Base-by-base conservation (phyloP, 2,888 invertebrate species). In the Alviniconcha strummeri region DNA sequence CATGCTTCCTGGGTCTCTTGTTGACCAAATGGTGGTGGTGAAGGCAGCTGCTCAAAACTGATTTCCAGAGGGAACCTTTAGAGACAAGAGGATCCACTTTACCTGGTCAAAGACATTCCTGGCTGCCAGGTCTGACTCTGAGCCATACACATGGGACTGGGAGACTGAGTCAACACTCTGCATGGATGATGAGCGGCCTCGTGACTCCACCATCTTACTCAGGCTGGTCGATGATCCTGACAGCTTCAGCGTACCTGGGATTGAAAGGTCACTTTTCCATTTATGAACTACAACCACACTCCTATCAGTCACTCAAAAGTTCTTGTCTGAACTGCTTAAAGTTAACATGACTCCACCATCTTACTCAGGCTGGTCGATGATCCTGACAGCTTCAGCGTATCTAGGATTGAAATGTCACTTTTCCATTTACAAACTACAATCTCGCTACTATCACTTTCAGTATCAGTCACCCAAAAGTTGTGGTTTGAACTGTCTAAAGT, bases 71-170 rank as follows among this genome's bases (percentile, higher is more conserved):
- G 36, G 36, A 36, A 36, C 36, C 36, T 36, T 36, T 36, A 36
- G 36, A 36, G 36, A 36, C 36, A 36, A 3, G 36, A 36, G 36
- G 36, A 36, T 36, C 36, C 36, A 36, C 36, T 36, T 36, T 86
- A 93, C 93, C 91, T 92, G 91, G 87, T 93, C 93, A 90, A 93
- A 93, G 77, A 92, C 89, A 77, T 89, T 91, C 85, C 93, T 90
- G 83, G 96, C 96, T 7, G 94, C 94, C n/a, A 95, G 91, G 85
- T 95, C 96, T 1, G 95, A 94, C 86, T 96, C 96, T 9, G 95
- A 94, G 5, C 95, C 95, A 84, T 90, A 90, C 19, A 36, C 36
- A 3, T 36, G 36, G 36, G 86, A 85, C 5, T 89, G 69, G 54
- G 88, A 86, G 6, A 88, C 90, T 4, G 91, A 90, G 82, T 93